Evolutionary conservation across 1,140 invertebrate genomes (phyloP).

Genomic region (Drosophila bifasciata): DNA sequence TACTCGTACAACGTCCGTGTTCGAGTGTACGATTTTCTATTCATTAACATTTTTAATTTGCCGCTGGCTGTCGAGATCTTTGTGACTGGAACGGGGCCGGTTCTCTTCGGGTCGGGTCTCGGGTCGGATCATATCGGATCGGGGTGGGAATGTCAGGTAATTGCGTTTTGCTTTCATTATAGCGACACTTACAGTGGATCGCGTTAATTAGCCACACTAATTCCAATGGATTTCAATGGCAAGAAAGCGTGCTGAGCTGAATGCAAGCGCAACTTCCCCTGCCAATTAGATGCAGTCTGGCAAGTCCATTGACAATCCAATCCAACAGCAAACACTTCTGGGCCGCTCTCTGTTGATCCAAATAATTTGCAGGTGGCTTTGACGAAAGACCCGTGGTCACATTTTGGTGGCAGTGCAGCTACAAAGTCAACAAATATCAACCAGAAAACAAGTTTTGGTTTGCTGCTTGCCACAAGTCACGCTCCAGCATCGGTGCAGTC

Average conservation of each 20-base stretch:
- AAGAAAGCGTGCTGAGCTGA: slow-evolving; percentile 44
- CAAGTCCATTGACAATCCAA: slow-evolving; percentile 32
- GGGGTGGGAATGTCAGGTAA: slow-evolving; percentile 17
- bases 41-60: slow-evolving; percentile 77
- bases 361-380: slow-evolving; percentile 52
- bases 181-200: slow-evolving; percentile 18
- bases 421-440: slow-evolving; percentile 12
- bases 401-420: slow-evolving; percentile 28
- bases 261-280: neutral
- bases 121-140: neutral
- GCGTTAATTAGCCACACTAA: slow-evolving; percentile 50
- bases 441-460: slow-evolving; percentile 32
- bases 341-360: slow-evolving; percentile 21
- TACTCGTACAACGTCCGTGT: slow-evolving; percentile 10
- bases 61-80: slow-evolving; percentile 25
- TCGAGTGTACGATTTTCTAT: slow-evolving; percentile 60
- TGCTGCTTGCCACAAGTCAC: slow-evolving; percentile 15
- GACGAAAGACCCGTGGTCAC: slow-evolving; percentile 13
- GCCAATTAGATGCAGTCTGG: neutral
- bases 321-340: slow-evolving; percentile 25
- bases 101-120: slow-evolving; percentile 9
- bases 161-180: slow-evolving; percentile 24
- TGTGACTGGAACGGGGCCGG: slow-evolving; percentile 44
- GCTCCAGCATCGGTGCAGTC: slow-evolving; percentile 18
- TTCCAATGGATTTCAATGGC: slow-evolving; percentile 44